phyloP scores from a whole-genome alignment of 2,113 vertebrate genomes.

The Sigmodon hispidus region DNA sequence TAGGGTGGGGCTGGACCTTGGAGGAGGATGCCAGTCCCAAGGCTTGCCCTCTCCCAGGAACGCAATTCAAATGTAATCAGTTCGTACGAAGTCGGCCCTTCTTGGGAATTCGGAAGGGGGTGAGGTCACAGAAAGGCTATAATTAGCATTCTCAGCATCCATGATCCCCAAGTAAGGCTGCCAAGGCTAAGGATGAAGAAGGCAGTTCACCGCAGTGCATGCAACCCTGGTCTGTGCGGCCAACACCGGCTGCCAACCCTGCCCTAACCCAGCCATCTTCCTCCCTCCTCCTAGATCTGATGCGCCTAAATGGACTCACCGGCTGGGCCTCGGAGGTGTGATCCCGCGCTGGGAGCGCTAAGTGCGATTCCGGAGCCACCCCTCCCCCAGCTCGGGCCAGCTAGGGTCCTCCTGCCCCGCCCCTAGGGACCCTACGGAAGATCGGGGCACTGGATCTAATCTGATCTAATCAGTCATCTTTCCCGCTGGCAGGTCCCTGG shows the following conservation, averaged over 20 bases:
- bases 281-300: not conserved
- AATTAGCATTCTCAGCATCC: conserved; percentile 73
- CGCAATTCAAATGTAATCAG: conserved; percentile 55
- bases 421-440: conserved; percentile 30
- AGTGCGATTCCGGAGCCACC: conserved; percentile 28
- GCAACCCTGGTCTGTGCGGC: conserved; percentile 4
- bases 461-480: conserved; percentile 78
- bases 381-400: conserved; percentile 64
- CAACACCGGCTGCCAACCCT: conserved; percentile 48
- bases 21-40: conserved; percentile 16
- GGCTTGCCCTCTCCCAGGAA: not conserved
- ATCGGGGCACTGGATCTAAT: conserved; percentile 22
- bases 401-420: conserved; percentile 63
- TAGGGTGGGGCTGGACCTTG: conserved; percentile 12
- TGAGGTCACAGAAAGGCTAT: conserved; percentile 51
- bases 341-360: conserved; percentile 35
- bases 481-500: conserved; percentile 70
- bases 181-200: conserved; percentile 65
- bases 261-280: conserved; percentile 44
- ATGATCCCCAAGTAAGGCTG: conserved; percentile 56
- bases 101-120: conserved; percentile 5
- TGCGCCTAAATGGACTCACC: conserved; percentile 78
- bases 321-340: conserved; percentile 56
- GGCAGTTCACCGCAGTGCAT: conserved; percentile 44
- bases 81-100: conserved; percentile 18